Evolutionary conservation across 53 echinoderm and acorn worm genomes (phyloP).

Genomic region (Astropecten irregularis): DNA sequence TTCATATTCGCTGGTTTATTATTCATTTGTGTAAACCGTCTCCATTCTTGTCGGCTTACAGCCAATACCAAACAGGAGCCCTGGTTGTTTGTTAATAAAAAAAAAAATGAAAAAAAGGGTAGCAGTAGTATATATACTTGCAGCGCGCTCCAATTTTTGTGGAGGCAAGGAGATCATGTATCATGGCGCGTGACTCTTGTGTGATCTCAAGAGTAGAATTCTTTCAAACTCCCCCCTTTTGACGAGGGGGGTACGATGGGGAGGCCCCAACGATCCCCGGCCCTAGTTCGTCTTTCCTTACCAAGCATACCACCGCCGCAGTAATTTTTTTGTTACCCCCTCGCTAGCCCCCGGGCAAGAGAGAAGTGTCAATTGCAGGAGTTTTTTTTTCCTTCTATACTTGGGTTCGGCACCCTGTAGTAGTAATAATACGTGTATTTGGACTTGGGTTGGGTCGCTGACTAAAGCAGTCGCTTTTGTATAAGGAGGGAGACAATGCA

Average conservation of each 20-base stretch:
- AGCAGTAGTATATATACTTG: too few relatives aligned
- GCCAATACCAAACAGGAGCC: too few relatives aligned
- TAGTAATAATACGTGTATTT: too few relatives aligned
- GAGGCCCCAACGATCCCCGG: too few relatives aligned
- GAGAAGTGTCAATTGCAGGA: conserved; percentile 32
- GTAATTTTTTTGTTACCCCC: background rate
- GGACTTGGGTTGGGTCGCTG: conserved; percentile 43
- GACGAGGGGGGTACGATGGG: too few relatives aligned
- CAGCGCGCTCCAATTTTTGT: too few relatives aligned
- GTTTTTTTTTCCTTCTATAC: conserved; percentile 28
- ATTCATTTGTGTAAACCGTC: conserved; percentile 56
- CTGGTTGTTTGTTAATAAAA: conserved; percentile 25
- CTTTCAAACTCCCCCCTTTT: conserved; percentile 46
- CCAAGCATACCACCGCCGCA: conserved; percentile 3
- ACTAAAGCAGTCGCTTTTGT: conserved; percentile 40
- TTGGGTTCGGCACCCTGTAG: too few relatives aligned
- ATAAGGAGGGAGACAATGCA: conserved; percentile 54
- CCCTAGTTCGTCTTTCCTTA: conserved; percentile 44
- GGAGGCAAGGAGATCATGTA: conserved; percentile 51
- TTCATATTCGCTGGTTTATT: conserved; percentile 35
- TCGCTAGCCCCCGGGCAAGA: background rate
- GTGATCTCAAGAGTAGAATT: conserved; percentile 30
- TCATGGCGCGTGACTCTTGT: conserved; percentile 54
- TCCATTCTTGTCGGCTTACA: conserved; percentile 44
- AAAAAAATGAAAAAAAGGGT: too few relatives aligned